Percentiles rank a stretch among this genome's conserved stretches.
Conservation (phyloP, 1,140 invertebrate genomes). For the Trigoniulus corallinus region DNA sequence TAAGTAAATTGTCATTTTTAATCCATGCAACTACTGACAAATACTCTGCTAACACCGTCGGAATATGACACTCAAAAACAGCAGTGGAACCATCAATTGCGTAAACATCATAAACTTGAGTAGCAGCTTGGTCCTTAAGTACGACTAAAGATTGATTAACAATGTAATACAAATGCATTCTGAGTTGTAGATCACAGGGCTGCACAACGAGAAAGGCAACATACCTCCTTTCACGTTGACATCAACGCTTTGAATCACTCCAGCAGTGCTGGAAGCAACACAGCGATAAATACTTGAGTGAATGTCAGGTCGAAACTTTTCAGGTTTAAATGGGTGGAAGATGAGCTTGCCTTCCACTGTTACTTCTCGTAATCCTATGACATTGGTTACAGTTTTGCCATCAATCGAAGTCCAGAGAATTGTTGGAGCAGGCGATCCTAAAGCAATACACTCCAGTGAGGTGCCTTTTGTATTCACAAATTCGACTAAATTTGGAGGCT, state of each 20-base stretch:
- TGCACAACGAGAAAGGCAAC: background rate
- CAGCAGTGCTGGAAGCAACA: background rate
- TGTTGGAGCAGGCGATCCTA: background rate
- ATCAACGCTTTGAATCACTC: background rate
- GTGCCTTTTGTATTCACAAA: background rate
- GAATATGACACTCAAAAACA: slow-evolving; percentile 34
- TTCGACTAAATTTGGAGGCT: background rate
- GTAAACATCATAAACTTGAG: slow-evolving; percentile 73
- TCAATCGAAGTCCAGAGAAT: background rate
- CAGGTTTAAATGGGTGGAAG: background rate
- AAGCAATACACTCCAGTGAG: background rate
- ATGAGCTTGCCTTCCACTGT: background rate
- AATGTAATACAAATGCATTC: background rate
- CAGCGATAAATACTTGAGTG: background rate
- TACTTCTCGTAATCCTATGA: background rate
- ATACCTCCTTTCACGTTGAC: background rate
- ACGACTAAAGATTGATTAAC: slow-evolving; percentile 41
- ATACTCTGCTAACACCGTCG: background rate
- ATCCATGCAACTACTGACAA: background rate
- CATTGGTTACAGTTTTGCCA: background rate
- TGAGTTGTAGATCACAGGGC: background rate
- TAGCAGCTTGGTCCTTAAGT: slow-evolving; percentile 66
- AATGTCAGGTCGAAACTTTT: background rate
- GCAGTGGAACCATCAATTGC: slow-evolving; percentile 73
- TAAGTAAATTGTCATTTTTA: slow-evolving; percentile 2